Percentiles rank a stretch among this genome's conserved stretches.
phyloP scores from a whole-genome alignment of 2,888 invertebrate genomes.

The Scrobipalpa atriplicella region DNA sequence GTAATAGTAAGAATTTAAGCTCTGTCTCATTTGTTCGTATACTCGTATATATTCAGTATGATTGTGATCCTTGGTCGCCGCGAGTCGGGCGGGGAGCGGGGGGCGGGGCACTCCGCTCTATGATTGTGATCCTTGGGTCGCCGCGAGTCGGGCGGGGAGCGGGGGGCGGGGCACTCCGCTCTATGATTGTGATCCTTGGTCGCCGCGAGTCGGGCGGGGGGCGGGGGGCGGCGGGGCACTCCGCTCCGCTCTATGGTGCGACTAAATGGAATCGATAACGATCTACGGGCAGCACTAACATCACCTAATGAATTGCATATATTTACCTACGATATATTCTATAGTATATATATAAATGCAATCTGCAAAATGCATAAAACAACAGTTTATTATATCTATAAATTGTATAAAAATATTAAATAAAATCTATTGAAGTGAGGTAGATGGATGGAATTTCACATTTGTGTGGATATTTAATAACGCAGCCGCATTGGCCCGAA shows the following conservation, averaged over 20 bases:
- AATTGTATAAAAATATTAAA: slow-evolving; percentile 84
- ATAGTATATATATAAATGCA: slow-evolving; percentile 82
- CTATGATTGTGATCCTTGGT: not conserved
- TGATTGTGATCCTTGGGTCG: not conserved
- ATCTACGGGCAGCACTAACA: slow-evolving; percentile 75
- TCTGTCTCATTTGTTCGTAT: slow-evolving; percentile 81
- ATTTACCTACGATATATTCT: slow-evolving; percentile 81
- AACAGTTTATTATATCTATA: slow-evolving; percentile 81
- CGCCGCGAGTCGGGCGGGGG: not conserved
- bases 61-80: slow-evolving; percentile 8
- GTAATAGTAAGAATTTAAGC: slow-evolving; percentile 72
- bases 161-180: too few species aligned
- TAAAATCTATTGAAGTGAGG: slow-evolving; percentile 86
- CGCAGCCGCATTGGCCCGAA: slow-evolving; percentile 79
- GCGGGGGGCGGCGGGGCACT: slow-evolving; percentile 71
- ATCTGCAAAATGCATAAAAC: slow-evolving; percentile 83
- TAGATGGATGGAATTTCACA: slow-evolving; percentile 88
- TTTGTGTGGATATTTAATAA: slow-evolving; percentile 80
- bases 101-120: too few species aligned
- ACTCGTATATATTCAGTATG: slow-evolving; percentile 66
- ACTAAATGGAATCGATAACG: slow-evolving; percentile 46
- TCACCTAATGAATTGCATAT: slow-evolving; percentile 76
- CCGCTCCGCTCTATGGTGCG: slow-evolving; percentile 52
- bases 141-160: too few species aligned
- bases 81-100: too few species aligned